Conservation (phyloP, 2,888 invertebrate genomes). For the Asteroscopus sphinx region DNA sequence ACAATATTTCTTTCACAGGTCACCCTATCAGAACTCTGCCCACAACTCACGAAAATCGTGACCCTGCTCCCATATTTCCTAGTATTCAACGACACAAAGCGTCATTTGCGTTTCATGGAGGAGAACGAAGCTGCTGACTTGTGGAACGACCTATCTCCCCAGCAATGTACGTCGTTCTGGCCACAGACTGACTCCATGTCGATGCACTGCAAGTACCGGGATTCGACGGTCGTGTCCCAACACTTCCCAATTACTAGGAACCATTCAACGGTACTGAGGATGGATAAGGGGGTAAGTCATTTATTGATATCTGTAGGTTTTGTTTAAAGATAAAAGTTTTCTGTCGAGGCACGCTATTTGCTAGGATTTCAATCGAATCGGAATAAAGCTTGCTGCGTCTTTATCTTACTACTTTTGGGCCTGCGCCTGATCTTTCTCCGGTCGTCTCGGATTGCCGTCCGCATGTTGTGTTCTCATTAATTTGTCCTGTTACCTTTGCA, state of each 20-base stretch:
- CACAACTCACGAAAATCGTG: slow-evolving; percentile 94
- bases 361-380: too few species aligned
- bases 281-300: slow-evolving; percentile 94
- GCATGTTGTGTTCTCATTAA: too few species aligned
- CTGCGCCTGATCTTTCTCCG: too few species aligned
- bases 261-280: slow-evolving; percentile 93
- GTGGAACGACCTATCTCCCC: slow-evolving; percentile 93
- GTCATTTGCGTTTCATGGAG: slow-evolving; percentile 93
- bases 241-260: slow-evolving; percentile 93
- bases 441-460: too few species aligned
- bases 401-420: too few species aligned
- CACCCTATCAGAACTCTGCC: slow-evolving; percentile 92
- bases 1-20: slow-evolving; percentile 73
- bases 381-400: too few species aligned
- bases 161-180: slow-evolving; percentile 94
- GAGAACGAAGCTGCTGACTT: slow-evolving; percentile 95
- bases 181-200: slow-evolving; percentile 95
- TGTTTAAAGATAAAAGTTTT: too few species aligned
- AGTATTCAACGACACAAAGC: slow-evolving; percentile 92
- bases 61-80: slow-evolving; percentile 95
- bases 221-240: slow-evolving; percentile 93
- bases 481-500: too few species aligned
- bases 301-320: too few species aligned
- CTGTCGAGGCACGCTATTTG: too few species aligned
- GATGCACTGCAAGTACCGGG: slow-evolving; percentile 94